Conservation (phyloP, 1,140 invertebrate species). For the Pseudobourletiella spinata region DNA sequence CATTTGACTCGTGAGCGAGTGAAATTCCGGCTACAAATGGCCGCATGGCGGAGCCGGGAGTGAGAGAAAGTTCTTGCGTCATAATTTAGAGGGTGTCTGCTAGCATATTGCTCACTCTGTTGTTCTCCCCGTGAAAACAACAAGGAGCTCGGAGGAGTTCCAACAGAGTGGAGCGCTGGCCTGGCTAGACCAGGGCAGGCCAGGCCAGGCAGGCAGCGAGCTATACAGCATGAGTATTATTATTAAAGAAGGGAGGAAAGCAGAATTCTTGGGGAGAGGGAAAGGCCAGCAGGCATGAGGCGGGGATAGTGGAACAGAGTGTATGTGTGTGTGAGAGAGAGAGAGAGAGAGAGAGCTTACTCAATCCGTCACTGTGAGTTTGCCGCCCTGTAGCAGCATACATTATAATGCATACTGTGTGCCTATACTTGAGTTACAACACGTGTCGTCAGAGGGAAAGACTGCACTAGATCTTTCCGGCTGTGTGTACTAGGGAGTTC, state of each 20-base stretch:
- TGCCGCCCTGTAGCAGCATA: too few relatives aligned
- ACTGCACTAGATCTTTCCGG: neutral
- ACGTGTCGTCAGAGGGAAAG: neutral
- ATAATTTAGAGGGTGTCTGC: slow-evolving; percentile 1
- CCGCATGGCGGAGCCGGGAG: neutral
- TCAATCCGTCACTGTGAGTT: too few relatives aligned
- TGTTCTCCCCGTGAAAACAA: neutral
- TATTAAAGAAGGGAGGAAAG: too few relatives aligned
- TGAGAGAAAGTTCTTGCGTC: slow-evolving; percentile 1
- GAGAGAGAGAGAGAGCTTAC: too few relatives aligned
- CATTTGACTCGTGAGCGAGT: too few relatives aligned
- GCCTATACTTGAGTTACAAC: too few relatives aligned
- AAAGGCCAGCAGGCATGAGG: too few relatives aligned
- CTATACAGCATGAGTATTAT: neutral
- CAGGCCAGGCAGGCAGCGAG: neutral
- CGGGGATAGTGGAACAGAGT: too few relatives aligned
- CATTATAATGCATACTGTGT: too few relatives aligned
- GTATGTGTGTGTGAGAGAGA: too few relatives aligned
- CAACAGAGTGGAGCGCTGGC: neutral
- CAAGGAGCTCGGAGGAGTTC: neutral
- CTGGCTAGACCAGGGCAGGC: neutral
- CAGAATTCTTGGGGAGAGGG: too few relatives aligned
- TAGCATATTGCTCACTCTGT: neutral
- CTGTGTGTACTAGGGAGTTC: slow-evolving; percentile 28
- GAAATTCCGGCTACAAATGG: neutral